Base-by-base conservation (phyloP, 2,113 vertebrate species). In the Spermophilus dauricus region DNA sequence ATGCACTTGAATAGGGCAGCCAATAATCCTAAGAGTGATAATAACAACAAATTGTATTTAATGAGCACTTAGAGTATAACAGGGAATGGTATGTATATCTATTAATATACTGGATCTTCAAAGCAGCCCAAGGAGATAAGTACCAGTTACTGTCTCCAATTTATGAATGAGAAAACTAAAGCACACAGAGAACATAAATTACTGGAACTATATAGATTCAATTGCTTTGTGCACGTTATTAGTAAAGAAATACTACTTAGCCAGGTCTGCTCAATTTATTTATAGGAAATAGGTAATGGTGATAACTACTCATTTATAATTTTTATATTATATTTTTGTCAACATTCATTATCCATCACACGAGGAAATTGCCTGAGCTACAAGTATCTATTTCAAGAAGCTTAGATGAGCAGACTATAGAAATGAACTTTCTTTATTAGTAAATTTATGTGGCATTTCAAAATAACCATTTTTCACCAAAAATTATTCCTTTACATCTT, bases 401-500 rank as follows among this genome's bases (percentile, higher is more conserved):
- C 16, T 93, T 65, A 63, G 17, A 67, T 75, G 34, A 89, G 6
- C 39, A 84, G 20, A 72, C 26, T 92, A 42, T 92, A 42, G 18
- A 85, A 69, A 81, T 81, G 77, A 82, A 69, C 88, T 95, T 96
- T 34, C 78, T 96, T 69, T 80, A 58, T 80, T 93, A 42, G 69
- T 32, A 91, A 91, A 91, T 94, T 85, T 56, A 93, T 26, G 45
- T 67, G 20, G 17, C n/a, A 85, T 82, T 93, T 96, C 69, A 95
- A 97, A 94, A 78, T 30, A 95, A 95, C 58, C 10, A 30, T 42
- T 75, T 93, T 94, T 89, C 51, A 92, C 37, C 70, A 77, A 97
- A 92, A 95, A 69, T 86, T 53, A 82, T 96, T 81, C 9, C 58
- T 86, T 87, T 69, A 77, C 42, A 80, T 1, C 56, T 75, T 39